Percentiles rank a stretch among this genome's conserved stretches.
phyloP scores from a whole-genome alignment of 2,888 invertebrate genomes.

The Drosophila acutilabella region DNA sequence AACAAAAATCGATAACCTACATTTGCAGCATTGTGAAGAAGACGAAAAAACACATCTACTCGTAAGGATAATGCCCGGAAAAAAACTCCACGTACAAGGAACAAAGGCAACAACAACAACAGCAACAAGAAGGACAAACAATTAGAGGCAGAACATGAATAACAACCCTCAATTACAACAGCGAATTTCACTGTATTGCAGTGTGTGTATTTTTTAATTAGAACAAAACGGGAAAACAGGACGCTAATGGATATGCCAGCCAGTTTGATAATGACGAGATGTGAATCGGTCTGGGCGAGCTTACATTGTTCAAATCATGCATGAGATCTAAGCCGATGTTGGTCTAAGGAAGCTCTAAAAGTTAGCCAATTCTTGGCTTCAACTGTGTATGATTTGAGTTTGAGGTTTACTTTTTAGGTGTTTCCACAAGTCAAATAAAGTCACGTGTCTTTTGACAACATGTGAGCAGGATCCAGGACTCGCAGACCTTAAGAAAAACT shows the following conservation, averaged over 20 bases:
- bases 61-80: constrained; percentile 45
- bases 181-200: constrained; percentile 38
- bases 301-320: constrained; percentile 19
- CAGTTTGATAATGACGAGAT: constrained; percentile 32
- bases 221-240: constrained; percentile 44
- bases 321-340: background rate
- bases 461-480: constrained; percentile 45
- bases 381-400: constrained; percentile 32
- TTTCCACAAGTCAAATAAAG: constrained; percentile 50
- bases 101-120: constrained; percentile 66
- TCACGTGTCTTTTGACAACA: constrained; percentile 72
- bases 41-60: constrained; percentile 20
- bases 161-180: constrained; percentile 70
- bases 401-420: constrained; percentile 34
- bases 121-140: constrained; percentile 62
- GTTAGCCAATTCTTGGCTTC: background rate
- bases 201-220: constrained; percentile 64
- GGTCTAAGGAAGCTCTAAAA: background rate
- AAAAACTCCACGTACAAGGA: constrained; percentile 31
- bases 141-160: constrained; percentile 58
- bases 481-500: constrained; percentile 28
- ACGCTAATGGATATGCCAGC: constrained; percentile 40
- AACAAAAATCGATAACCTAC: constrained; percentile 75
- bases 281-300: constrained; percentile 2
- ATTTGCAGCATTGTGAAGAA: constrained; percentile 40